Evolutionary conservation across 2,113 vertebrate genomes (phyloP).

Genomic region (Rissa tridactyla): DNA sequence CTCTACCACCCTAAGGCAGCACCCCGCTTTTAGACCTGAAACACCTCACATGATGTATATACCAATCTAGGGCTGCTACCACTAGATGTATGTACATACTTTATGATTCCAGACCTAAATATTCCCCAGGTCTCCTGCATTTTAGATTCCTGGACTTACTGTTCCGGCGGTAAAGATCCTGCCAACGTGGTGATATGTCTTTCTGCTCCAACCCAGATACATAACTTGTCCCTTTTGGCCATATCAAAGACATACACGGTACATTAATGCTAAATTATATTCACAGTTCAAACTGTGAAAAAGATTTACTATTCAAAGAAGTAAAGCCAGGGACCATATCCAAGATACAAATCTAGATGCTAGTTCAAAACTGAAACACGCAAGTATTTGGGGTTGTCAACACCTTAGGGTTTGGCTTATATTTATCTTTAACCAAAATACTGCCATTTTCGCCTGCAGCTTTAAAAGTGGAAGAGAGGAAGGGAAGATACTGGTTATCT

Average conservation of each 20-base stretch:
- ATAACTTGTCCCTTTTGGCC: conserved; percentile 42
- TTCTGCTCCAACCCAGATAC: background rate
- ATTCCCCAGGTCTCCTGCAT: background rate
- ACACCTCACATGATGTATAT: background rate
- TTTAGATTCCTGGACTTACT: conserved; percentile 1
- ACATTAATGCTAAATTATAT: conserved; percentile 59
- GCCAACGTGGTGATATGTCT: background rate
- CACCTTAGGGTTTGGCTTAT: conserved; percentile 43
- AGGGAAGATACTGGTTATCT: conserved; percentile 24
- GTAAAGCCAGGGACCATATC: conserved; percentile 26
- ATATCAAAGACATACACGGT: conserved; percentile 21
- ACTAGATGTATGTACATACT: background rate
- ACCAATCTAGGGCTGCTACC: background rate
- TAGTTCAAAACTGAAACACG: conserved; percentile 11
- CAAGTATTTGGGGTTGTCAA: conserved; percentile 26
- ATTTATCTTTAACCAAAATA: conserved; percentile 41
- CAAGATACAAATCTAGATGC: conserved; percentile 47
- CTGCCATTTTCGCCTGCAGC: background rate
- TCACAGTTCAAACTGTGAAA: conserved; percentile 51
- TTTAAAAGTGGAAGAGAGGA: background rate
- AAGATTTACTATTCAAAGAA: conserved; percentile 50
- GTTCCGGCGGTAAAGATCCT: background rate
- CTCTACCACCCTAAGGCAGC: background rate
- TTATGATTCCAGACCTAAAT: conserved; percentile 21
- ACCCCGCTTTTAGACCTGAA: background rate